Base-by-base conservation (phyloP, 1,140 invertebrate genomes). In the Orius laevigatus region DNA sequence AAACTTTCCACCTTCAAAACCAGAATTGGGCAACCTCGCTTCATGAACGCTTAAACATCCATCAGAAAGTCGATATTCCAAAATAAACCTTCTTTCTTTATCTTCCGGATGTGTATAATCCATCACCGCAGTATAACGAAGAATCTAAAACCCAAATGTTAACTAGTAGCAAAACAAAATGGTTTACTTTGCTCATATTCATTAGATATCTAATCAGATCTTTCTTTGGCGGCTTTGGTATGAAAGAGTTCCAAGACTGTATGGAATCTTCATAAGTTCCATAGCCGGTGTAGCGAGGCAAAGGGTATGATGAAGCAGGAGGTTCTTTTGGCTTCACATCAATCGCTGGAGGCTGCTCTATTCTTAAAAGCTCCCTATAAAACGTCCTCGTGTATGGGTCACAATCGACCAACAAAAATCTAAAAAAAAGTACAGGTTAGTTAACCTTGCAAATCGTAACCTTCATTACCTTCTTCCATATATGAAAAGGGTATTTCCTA, bases 21-120 rank as follows among this genome's bases (percentile, higher is more conserved):
- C 81, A 4, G 78, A 80, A 63, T 83, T 84, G 19, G 63, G 61
- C 9, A 67, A 69, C 1, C 67, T 65, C 14, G 73, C 60, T 61
- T 82, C 80, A 12, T 63, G 67, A 15, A 84, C 74, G 48, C 65
- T 66, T 36, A 80, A 70, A 2, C 66, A 69, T 4, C 74, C 72
- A 50, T 81, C 71, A 9, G 69, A 67, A 25, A 84, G 63, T 55
- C 67, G 73, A 58, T 80, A 82, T n/a, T 71, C 67, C 12, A 84
- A 52, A 9, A 81, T 62, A 56, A 84, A 84, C 50, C 70, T 58
- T 1, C 79, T 67, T 15, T 69, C 68, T 32, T 66, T 58, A 53
- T 82, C 78, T 58, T 82, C 80, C 0, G 78, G 77, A 60, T 79
- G 72, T 1, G 76, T 70, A 32, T 68, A 71, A 49, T 79, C 73